phyloP scores from a whole-genome alignment of 2,888 invertebrate species.

The Calameuta pallipes region DNA sequence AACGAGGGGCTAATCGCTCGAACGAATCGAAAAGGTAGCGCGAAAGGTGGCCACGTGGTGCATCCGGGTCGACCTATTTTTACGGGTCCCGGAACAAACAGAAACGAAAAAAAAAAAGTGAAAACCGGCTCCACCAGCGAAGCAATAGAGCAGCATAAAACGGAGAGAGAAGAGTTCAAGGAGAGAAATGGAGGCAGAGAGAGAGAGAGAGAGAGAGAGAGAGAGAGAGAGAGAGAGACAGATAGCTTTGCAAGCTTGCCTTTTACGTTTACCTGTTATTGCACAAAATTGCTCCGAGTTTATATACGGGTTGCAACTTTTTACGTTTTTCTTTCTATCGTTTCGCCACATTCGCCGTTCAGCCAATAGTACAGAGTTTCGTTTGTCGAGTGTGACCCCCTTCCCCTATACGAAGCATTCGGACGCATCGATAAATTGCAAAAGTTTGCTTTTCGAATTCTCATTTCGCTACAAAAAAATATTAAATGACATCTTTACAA shows the following conservation, averaged over 20 bases:
- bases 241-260: slow-evolving; percentile 29
- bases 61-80: background rate
- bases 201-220: slow-evolving; percentile 14
- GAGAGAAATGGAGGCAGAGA: slow-evolving; percentile 13
- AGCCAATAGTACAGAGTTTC: background rate
- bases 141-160: slow-evolving; percentile 25
- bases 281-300: slow-evolving; percentile 49
- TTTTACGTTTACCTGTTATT: slow-evolving; percentile 47
- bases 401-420: slow-evolving; percentile 9
- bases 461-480: background rate
- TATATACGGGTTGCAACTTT: slow-evolving; percentile 41
- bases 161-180: slow-evolving; percentile 7
- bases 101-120: background rate
- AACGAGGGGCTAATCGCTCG: background rate
- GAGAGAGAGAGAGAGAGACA: slow-evolving; percentile 15
- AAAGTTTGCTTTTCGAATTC: background rate
- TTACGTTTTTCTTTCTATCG: background rate
- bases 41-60: background rate
- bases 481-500: background rate
- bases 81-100: background rate
- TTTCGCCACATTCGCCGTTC: background rate
- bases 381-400: background rate
- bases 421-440: slow-evolving; percentile 22
- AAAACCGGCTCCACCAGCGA: background rate
- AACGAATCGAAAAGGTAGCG: background rate